Conservation (phyloP, 2,888 invertebrate genomes). For the Hyles lineata region DNA sequence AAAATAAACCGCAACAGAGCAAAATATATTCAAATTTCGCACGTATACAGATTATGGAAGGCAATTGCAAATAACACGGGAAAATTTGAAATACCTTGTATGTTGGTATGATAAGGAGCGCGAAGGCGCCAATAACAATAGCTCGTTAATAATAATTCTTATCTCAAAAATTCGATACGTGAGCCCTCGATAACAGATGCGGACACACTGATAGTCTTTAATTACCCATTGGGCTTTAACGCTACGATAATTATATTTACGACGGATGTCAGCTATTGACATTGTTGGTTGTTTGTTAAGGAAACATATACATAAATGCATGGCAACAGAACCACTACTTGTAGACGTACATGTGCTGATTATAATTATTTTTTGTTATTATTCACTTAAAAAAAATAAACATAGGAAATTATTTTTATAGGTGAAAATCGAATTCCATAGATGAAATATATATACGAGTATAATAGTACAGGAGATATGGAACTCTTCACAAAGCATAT, state of each 20-base stretch:
- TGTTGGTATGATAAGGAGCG: constrained; percentile 9
- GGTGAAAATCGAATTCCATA: too few species aligned
- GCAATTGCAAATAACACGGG: background rate
- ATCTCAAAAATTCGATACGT: constrained; percentile 12
- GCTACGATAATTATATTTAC: constrained; percentile 10
- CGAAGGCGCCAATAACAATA: constrained; percentile 19
- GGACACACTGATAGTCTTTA: constrained; percentile 8
- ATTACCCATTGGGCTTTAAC: constrained; percentile 9
- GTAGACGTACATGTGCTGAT: too few species aligned
- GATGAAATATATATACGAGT: too few species aligned
- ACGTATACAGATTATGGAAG: background rate
- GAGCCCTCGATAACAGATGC: constrained; percentile 3
- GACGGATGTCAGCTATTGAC: background rate
- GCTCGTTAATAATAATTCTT: constrained; percentile 15
- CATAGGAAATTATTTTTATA: too few species aligned
- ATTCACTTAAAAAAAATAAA: too few species aligned
- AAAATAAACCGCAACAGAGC: background rate
- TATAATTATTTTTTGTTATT: too few species aligned
- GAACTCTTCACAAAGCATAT: too few species aligned
- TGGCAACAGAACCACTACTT: background rate
- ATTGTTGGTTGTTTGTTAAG: background rate
- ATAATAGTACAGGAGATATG: too few species aligned
- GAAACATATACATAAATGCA: background rate
- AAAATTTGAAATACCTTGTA: background rate
- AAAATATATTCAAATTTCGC: background rate